Base-by-base conservation (phyloP, 35 echinoderm and acorn worm genomes). In the Apostichopus parvimensis region DNA sequence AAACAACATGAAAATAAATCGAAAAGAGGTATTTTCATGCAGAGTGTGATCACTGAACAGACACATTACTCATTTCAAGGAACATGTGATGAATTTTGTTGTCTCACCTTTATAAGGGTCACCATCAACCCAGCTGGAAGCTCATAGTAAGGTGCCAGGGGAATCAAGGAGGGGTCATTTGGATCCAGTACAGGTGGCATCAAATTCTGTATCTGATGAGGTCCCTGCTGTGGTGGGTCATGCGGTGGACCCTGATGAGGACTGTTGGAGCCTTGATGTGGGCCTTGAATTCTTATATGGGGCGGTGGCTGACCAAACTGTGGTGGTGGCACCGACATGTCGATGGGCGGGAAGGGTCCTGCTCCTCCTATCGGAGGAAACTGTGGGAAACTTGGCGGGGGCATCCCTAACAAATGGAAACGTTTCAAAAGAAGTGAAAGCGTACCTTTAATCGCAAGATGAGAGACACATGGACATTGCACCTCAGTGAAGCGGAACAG, bases 81-180 rank as follows among this genome's bases (percentile, higher is more conserved):
- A 45, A 45, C 34, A 45, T 45, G 34, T 45, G 34, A 45, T 4
- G 34, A 45, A 45, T 45, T 45, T 45, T 45, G 58, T 61, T 61
- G 8, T 45, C 94, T 72, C 92, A 99, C 97, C 93, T 94, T 96
- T 25, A 99, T 95, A 5, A 99, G 92, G 2, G 95, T 95, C 78
- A 95, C 97, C 97, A 99, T 99, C 9, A 99, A 87, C 6, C 97
- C 97, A 86, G 97, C 97, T 22, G 97, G 97, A 5, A 99, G 93
- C 55, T 99, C 97, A 81, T 91, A 99, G 86, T 99, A 99, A 17
- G 97, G 97, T 23, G 94, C 97, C 61, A 86, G 94, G 4, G 97
- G 97, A 80, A 99, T 96, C 22, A 99, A 73, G 14, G 95, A 94
- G 75, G 95, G 93, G 80, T 99, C 97, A 92, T 96, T 99, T 8